Evolutionary conservation across 2,888 invertebrate genomes (phyloP).

Genomic region (Dasypogon diadema): DNA sequence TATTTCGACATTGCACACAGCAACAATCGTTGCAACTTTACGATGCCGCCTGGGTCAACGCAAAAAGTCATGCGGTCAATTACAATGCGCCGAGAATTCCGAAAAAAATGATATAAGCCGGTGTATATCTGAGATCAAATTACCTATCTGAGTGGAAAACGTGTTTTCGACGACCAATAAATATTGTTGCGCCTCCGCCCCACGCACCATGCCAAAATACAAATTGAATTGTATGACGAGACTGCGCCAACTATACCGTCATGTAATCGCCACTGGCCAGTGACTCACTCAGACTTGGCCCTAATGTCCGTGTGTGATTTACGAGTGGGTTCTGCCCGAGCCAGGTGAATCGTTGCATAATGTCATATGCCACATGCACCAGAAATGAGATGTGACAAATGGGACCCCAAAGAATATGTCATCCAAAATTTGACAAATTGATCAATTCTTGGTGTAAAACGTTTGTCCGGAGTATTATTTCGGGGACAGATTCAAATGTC

Average conservation of each 20-base stretch:
- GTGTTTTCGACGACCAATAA: not conserved
- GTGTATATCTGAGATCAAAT: not conserved
- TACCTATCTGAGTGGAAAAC: not conserved
- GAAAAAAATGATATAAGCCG: not conserved
- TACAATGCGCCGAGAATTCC: slow-evolving; percentile 22
- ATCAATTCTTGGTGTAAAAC: not conserved
- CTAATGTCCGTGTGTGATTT: not conserved
- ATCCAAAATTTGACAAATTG: not conserved
- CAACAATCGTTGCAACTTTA: not conserved
- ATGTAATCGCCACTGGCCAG: not conserved
- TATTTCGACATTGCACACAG: not conserved
- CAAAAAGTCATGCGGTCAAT: slow-evolving; percentile 26
- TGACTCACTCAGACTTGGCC: not conserved
- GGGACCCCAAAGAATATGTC: not conserved
- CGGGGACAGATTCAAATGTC: not conserved
- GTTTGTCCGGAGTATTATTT: not conserved
- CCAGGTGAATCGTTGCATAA: not conserved
- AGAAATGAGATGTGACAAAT: not conserved
- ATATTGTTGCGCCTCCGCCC: not conserved
- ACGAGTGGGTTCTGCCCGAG: not conserved
- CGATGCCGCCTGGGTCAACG: slow-evolving; percentile 17
- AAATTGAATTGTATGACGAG: not conserved
- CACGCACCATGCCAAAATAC: too few relatives aligned
- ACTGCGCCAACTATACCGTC: not conserved
- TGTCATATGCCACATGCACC: not conserved